Conservation (phyloP, 2,797 vertebrate species). For the Vultur gryphus region DNA sequence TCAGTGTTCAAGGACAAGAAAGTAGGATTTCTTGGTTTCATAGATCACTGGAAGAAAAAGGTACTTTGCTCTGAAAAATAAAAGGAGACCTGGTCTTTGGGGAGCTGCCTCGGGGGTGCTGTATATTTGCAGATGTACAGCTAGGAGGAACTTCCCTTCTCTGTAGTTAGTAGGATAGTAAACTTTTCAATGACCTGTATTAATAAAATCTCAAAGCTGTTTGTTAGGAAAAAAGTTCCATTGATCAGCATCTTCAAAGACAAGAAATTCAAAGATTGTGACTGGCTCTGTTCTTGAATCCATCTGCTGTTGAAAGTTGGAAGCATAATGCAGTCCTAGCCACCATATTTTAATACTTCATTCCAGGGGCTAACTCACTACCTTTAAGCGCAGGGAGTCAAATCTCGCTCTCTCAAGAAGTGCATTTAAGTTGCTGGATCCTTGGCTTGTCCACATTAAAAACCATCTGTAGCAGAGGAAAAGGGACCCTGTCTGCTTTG, state of each 20-base stretch:
- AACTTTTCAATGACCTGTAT: background rate
- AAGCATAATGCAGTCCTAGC: background rate
- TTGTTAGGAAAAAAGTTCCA: background rate
- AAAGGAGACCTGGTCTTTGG: background rate
- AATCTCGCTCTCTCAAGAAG: background rate
- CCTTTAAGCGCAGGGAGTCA: background rate
- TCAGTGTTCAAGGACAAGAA: background rate
- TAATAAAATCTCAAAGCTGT: background rate
- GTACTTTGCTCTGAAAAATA: background rate
- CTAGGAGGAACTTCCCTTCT: conserved; percentile 27
- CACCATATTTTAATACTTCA: background rate
- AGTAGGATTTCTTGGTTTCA: background rate
- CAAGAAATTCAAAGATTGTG: background rate
- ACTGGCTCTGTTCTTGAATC: background rate
- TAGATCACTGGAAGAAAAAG: background rate
- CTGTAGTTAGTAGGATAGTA: background rate
- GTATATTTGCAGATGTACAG: background rate
- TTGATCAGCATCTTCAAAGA: conserved; percentile 12
- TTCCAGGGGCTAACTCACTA: background rate
- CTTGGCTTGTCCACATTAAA: background rate
- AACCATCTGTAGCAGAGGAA: background rate
- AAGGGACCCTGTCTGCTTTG: background rate
- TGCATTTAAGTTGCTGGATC: background rate
- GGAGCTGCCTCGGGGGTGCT: background rate
- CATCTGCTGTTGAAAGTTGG: background rate